Evolutionary conservation across 2,113 vertebrate species (phyloP).

Genomic region (Catharus fuscescens): DNA sequence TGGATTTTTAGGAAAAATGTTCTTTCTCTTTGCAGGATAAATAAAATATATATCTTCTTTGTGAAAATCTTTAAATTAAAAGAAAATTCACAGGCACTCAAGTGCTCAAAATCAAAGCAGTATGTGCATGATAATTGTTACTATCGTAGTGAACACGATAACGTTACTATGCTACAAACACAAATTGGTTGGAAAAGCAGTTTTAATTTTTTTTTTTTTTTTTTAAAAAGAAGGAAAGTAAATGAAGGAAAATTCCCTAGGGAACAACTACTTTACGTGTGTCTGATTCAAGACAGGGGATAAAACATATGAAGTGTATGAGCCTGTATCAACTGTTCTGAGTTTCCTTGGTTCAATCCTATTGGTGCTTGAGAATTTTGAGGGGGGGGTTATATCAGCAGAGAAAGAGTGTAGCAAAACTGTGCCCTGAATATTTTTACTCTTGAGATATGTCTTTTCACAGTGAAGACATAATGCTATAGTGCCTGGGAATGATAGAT

Average conservation of each 20-base stretch:
- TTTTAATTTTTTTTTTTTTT: background rate
- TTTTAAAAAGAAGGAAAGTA: accelerated
- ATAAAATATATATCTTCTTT: background rate
- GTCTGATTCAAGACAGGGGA: background rate
- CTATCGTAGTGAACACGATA: background rate
- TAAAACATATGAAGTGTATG: background rate
- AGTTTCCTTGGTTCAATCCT: background rate
- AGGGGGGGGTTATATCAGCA: background rate
- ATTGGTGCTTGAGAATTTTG: background rate
- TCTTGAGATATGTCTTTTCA: background rate
- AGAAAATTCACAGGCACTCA: background rate
- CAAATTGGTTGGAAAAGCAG: background rate
- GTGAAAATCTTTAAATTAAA: background rate
- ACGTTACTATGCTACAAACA: background rate
- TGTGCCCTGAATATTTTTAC: background rate
- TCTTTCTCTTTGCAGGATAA: background rate
- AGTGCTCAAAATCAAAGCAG: background rate
- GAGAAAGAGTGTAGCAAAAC: background rate
- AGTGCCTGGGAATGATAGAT: background rate
- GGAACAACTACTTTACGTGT: background rate
- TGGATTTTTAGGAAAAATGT: background rate
- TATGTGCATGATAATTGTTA: background rate
- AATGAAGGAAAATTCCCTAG: background rate
- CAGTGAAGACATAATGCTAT: background rate
- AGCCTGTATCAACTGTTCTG: background rate